Conservation (phyloP, 2,888 invertebrate genomes). For the Lepas anatifera region DNA sequence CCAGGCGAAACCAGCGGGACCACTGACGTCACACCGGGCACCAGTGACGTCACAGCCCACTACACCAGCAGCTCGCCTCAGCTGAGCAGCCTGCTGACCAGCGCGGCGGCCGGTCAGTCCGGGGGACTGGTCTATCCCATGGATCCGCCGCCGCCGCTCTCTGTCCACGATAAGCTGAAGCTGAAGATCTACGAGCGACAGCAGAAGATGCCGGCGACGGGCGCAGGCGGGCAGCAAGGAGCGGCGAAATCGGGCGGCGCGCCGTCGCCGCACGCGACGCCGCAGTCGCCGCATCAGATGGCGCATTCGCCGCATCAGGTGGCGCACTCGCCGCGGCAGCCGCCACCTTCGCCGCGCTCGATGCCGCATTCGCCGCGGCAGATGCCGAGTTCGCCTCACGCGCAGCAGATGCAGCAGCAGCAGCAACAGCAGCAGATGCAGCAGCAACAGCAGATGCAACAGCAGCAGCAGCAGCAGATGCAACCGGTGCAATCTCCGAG, state of each 20-base stretch:
- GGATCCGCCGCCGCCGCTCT: background rate
- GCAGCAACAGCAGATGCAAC: too few species aligned
- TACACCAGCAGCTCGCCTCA: too few species aligned
- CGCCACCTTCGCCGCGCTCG: background rate
- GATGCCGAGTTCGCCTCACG: too few species aligned
- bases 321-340: background rate
- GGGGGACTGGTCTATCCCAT: background rate
- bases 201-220: background rate
- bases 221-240: too few species aligned
- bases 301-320: background rate
- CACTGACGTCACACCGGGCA: too few species aligned
- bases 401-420: too few species aligned
- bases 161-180: background rate
- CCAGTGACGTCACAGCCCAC: too few species aligned
- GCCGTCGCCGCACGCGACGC: background rate
- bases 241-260: background rate
- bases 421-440: too few species aligned
- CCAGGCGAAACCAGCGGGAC: too few species aligned
- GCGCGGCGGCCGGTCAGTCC: background rate
- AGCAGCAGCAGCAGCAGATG: too few species aligned
- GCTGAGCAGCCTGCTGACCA: background rate
- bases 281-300: background rate
- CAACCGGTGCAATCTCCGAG: too few species aligned
- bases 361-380: background rate
- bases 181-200: conserved; percentile 1